Evolutionary conservation across 1,140 invertebrate species (phyloP), one percentile per base, ranked within the genome.

Genomic region (Oreohelix idahoensis): DNA sequence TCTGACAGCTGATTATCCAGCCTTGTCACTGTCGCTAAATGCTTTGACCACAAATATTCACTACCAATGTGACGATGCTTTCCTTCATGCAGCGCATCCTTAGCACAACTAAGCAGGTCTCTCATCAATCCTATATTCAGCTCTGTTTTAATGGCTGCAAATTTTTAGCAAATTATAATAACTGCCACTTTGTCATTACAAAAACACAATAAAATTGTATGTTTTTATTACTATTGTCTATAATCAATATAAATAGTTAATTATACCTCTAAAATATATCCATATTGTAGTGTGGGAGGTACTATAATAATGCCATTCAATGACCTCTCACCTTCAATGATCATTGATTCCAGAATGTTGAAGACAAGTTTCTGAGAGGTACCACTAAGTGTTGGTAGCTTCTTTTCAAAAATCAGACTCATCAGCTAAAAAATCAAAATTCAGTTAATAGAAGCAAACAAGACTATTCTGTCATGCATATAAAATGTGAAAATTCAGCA

Each of bases 351-450:
- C 77, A 99, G 93, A 95, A 99, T 97, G 89, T 95, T 96, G 86
- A 99, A 95, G 32, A 99, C 94, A 74, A 97, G 95, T 91, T 97
- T 97, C 92, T 99, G 97, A 42, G 97, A 97, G 87, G 96, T 97
- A 36, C 98, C 98, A 85, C 97, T 97, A 36, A 99, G 93, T 74
- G 95, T 95, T 17, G 95, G 95, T 88, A 98, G 94, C 88, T 96
- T 96, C 90, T 97, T 96, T 70, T 96, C 95, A 49, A 99, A 95
- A 63, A 99, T 93, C 42, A 99, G 93, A 90, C 97, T 96, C 79
- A 99, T 93, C 51, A 99, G 93, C 87, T 94, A 84, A 73, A 91
- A 87, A 84, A 77, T 45, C 5, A 45, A 15, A 45, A 15, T 8
- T 45, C 15, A 8, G 15, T 45, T 8, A 45, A 8, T 8, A 45